Conservation (phyloP, 2,113 vertebrate genomes). For the Grallaria varia region DNA sequence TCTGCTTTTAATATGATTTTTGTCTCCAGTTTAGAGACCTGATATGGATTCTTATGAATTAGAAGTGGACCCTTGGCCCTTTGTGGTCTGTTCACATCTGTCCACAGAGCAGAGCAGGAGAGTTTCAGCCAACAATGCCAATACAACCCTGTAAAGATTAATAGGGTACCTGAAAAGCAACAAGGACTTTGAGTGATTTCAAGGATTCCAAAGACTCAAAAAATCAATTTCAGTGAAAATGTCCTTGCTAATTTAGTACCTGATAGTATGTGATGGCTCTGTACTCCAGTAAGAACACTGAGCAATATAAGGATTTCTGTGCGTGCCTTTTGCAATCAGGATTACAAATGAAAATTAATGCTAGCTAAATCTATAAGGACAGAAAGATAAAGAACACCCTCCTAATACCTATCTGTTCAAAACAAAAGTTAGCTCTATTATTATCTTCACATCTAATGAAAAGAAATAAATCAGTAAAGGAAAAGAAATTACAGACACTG, state of each 20-base stretch:
- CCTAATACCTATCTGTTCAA: not conserved
- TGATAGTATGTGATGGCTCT: constrained; percentile 65
- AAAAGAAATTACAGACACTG: not conserved
- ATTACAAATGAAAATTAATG: constrained; percentile 42
- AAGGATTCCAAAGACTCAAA: constrained; percentile 72
- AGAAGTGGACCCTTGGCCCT: constrained; percentile 1
- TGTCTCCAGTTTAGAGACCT: constrained; percentile 46
- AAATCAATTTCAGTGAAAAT: constrained; percentile 82
- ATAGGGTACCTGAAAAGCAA: constrained; percentile 72
- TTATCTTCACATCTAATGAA: not conserved
- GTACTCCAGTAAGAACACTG: constrained; percentile 1
- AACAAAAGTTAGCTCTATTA: not conserved
- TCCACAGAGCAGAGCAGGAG: constrained; percentile 24
- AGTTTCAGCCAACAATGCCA: constrained; percentile 48
- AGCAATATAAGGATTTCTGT: not conserved
- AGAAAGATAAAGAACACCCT: constrained; percentile 26
- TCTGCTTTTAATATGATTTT: constrained; percentile 44
- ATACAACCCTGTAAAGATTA: constrained; percentile 75
- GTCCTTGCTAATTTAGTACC: constrained; percentile 74
- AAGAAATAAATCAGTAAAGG: constrained; percentile 9
- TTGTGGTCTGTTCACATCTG: constrained; percentile 25
- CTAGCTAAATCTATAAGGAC: not conserved
- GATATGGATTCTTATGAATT: constrained; percentile 39
- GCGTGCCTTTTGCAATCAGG: not conserved
- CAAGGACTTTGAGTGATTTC: constrained; percentile 74